Conservation (phyloP, 2,113 vertebrate species). For the Onychostruthus taczanowskii region DNA sequence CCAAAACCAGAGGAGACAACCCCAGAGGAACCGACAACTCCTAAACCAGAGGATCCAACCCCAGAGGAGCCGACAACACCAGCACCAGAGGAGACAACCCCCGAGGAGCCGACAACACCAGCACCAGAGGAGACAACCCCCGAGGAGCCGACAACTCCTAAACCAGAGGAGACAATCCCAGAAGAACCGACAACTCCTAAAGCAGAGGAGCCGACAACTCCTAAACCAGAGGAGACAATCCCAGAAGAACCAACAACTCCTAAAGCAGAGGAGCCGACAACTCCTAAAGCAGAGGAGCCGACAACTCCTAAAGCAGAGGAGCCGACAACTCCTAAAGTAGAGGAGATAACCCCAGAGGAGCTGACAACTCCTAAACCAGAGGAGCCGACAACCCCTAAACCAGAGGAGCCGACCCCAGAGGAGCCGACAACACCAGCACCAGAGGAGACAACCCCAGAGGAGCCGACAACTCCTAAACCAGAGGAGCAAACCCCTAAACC, state of each 20-base stretch:
- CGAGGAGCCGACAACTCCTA: no score
- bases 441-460: rapidly evolving
- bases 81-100: rapidly evolving
- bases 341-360: background rate
- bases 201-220: background rate
- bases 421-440: rapidly evolving
- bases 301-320: background rate
- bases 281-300: no score
- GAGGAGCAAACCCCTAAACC: background rate
- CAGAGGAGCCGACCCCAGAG: background rate
- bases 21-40: no score
- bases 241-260: background rate
- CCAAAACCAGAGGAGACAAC: rapidly evolving
- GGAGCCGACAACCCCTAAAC: background rate
- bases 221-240: background rate
- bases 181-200: rapidly evolving
- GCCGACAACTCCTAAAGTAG: no score
- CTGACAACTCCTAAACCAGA: rapidly evolving
- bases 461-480: background rate
- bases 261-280: background rate
- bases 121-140: no score
- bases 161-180: background rate
- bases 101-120: no score
- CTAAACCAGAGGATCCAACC: no score
- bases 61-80: rapidly evolving